phyloP scores from a whole-genome alignment of 2,888 invertebrate genomes.

The Lingula anatina region DNA sequence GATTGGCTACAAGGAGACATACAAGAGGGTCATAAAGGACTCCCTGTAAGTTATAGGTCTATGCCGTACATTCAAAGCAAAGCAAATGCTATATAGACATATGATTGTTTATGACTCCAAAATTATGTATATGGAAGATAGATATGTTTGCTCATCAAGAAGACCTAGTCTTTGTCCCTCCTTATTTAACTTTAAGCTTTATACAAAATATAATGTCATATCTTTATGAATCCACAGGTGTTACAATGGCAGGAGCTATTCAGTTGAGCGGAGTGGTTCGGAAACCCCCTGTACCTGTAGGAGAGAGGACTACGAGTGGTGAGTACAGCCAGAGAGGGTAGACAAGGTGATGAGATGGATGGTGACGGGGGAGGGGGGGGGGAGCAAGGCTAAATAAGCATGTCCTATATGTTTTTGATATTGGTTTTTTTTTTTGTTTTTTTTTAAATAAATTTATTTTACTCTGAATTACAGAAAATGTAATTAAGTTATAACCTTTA shows the following conservation, averaged over 20 bases:
- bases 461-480: not conserved
- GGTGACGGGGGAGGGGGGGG: not conserved
- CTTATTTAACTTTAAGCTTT: too few species aligned
- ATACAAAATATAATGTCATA: too few species aligned
- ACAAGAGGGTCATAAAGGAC: slow-evolving; percentile 35
- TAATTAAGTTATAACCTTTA: not conserved
- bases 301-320: slow-evolving; percentile 50
- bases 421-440: not conserved
- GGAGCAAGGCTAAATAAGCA: too few species aligned
- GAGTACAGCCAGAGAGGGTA: slow-evolving; percentile 7
- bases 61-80: too few species aligned
- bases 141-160: too few species aligned
- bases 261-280: slow-evolving; percentile 9
- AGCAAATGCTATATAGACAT: too few species aligned
- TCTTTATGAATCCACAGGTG: slow-evolving; percentile 38
- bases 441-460: not conserved
- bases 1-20: slow-evolving; percentile 35
- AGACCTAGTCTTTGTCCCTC: too few species aligned
- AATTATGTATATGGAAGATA: too few species aligned
- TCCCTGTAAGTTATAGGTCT: slow-evolving; percentile 37
- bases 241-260: slow-evolving; percentile 33
- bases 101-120: too few species aligned
- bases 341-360: not conserved
- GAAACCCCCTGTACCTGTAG: slow-evolving; percentile 34
- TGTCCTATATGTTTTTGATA: not conserved